Conservation (phyloP, 2,113 vertebrate genomes). For the Passer domesticus region DNA sequence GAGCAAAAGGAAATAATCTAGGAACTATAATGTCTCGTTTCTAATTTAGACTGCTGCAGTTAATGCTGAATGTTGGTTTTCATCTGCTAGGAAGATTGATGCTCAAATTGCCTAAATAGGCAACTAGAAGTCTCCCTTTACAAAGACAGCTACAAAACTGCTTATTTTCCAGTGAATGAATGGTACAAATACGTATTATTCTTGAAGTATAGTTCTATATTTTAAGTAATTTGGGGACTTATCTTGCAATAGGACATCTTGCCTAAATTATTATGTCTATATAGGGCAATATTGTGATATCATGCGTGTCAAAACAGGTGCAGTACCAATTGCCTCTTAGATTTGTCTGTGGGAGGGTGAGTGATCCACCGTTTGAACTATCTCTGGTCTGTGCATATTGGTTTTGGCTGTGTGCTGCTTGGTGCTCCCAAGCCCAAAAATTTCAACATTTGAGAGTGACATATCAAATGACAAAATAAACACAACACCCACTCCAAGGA, state of each 20-base stretch:
- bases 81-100: neutral
- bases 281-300: neutral
- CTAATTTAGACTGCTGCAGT: neutral
- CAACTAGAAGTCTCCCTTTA: neutral
- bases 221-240: neutral
- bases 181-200: neutral
- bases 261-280: neutral
- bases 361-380: fast-evolving
- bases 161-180: neutral
- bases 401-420: neutral
- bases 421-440: neutral
- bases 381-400: neutral
- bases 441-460: neutral
- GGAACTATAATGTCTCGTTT: neutral
- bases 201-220: neutral
- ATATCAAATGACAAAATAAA: neutral
- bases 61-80: neutral
- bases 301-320: neutral
- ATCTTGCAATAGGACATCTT: neutral
- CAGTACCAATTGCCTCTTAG: neutral
- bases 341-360: neutral
- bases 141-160: neutral
- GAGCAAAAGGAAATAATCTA: neutral
- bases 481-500: neutral
- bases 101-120: neutral